Evolutionary conservation across 2,888 invertebrate genomes (phyloP), one percentile per base, ranked within the genome.

Genomic region (Augiades crinisus): DNA sequence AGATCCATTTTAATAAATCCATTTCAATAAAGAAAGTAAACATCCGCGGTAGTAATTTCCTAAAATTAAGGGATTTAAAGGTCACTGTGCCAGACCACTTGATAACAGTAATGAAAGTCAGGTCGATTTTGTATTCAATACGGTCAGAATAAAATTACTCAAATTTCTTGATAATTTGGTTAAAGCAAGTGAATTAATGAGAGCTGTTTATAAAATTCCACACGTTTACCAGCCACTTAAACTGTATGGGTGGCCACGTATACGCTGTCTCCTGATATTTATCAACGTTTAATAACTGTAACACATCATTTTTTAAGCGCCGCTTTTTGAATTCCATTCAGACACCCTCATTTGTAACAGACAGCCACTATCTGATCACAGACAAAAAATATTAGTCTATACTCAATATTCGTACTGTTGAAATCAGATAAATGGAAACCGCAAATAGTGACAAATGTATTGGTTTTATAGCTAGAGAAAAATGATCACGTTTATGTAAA

Each of bases 241-340:
- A 22, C 4, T 27, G 7, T 12, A 21, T 33, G 36, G 34, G 54
- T 57, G 60, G 62, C 55, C 47, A 55, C 17, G 3, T 21, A 41
- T 16, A 27, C 5, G 21, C n/a, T 31, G 30, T 44, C 13, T 37
- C 3, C 8, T 40, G 56, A 56, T 55, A 41, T 6, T 54, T 59
- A 62, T 64, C 62, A 31, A 40, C n/a, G 16, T 40, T 50, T 56
- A 58, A 56, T 65, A 67, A 61, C 61, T 58, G 65, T 61, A 64
- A 60, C 62, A 57, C 53, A 55, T 59, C 53, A 58, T 53, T 54
- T 63, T 33, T 49, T 62, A 59, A 61, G 57, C 51, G 41, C 55
- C 46, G 51, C 57, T 59, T 58, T 64, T 59, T 45, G 58, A 59
- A 58, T 61, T 57, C 57, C 50, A 34, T 54, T 55, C 51, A 54